These are phyloP conservation scores for Eupithecia subfuscata DNA, from an alignment of 2,888 invertebrate genomes.

Conservation along the genomic window DNA sequence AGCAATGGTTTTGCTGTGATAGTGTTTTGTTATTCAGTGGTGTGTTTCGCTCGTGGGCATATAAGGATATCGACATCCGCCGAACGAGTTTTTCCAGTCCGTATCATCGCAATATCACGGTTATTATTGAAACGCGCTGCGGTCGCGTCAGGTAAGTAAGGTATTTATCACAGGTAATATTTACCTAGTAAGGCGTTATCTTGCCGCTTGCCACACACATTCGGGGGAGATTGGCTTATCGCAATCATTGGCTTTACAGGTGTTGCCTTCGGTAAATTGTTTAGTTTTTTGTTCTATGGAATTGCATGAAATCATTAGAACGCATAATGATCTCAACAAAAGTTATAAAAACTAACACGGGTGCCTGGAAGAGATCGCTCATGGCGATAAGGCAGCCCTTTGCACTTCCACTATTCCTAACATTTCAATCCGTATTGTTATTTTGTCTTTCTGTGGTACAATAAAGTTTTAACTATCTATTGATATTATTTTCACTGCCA, in stretches of 20 bases:
- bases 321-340: background rate
- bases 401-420: background rate
- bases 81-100: conserved; percentile 84
- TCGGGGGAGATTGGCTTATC: conserved; percentile 62
- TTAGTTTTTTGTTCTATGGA: conserved; percentile 27
- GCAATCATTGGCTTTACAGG: conserved; percentile 44
- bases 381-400: background rate
- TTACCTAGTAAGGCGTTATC: conserved; percentile 69
- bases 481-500: no score
- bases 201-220: conserved; percentile 53
- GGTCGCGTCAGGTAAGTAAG: conserved; percentile 82
- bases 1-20: conserved; percentile 52
- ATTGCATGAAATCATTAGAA: background rate
- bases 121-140: conserved; percentile 82
- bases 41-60: conserved; percentile 62
- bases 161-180: conserved; percentile 79
- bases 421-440: background rate
- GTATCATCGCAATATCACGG: conserved; percentile 84
- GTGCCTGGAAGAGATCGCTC: background rate
- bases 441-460: no score
- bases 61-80: conserved; percentile 83
- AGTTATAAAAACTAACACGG: background rate
- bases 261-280: conserved; percentile 29
- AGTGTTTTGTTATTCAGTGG: conserved; percentile 39
- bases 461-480: no score